Base-by-base conservation (phyloP, 53 echinoderm and acorn worm species). In the Pentamera pediparva region DNA sequence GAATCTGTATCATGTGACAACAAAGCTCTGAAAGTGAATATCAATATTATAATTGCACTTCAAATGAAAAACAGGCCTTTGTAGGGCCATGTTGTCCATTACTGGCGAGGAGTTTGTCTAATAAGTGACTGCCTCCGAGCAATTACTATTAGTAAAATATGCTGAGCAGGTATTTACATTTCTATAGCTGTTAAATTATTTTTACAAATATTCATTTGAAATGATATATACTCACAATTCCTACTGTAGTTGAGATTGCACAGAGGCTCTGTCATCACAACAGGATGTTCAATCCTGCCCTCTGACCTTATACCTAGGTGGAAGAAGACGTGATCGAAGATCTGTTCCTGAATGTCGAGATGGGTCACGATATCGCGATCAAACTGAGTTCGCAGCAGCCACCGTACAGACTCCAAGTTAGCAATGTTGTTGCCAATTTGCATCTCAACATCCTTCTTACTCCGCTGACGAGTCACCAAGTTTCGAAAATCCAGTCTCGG, bases 221-320 rank as follows among this genome's bases (percentile, higher is more conserved):
- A n/a, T n/a, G n/a, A n/a, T n/a, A n/a, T n/a, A n/a, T n/a, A 82
- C 95, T 85, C 70, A 96, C 96, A 85, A 18, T 96, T 87, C 74
- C 96, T 73, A 56, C 91, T 88, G 75, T 88, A 79, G 74, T 80
- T 91, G 5, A 91, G 96, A 62, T 96, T 96, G 30, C 96, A 88
- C 3, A 82, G 60, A 22, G 88, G 61, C 63, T 96, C 96, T 17
- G 89, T 96, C 70, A 96, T 32, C 30, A 91, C 81, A 7, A 96
- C 29, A 10, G 96, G 88, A 27, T 96, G 96, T 18, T 83, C 71
- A 4, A 96, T 69, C 47, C 75, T 60, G 18, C 88, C 90, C 60
- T 91, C 85, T 1, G 87, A 78, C 76, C 83, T 70, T 26, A 96
- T 74, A 20, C 91, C 91, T 11, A 96, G 78, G 20, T 76, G 85